Evolutionary conservation across 2,888 invertebrate species (phyloP), one percentile per base, ranked within the genome.

Genomic region (Strigamia crassipes): DNA sequence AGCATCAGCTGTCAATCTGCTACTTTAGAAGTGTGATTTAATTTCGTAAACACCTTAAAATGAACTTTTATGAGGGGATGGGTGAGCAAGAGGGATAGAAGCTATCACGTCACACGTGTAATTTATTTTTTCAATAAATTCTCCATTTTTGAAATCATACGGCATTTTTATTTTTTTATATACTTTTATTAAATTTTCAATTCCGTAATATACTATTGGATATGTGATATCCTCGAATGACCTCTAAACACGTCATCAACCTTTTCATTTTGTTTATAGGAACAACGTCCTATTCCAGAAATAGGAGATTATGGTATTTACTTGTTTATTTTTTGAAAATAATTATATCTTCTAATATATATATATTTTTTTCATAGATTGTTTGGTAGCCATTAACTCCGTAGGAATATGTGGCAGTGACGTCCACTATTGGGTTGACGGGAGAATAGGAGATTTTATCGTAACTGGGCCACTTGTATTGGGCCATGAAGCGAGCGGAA

Each of bases 391-490:
- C 84, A 96, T 97, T 94, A 93, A 93, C 86, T 93, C 93, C 84
- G 96, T 98, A 78, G 98, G 98, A n/a, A 98, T 99, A 86, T 99
- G 98, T 87, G 98, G 98, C 0, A 90, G 90, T 23, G 98, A 99
- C 88, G 95, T 99, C 6, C 97, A 97, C 88, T 98, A 97, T 89
- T 91, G 95, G 89, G 92, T 92, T 46, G 89, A 92, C 84, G 98
- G 97, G 12, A 88, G 91, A 21, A 97, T 97, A 86, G 97, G 96
- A 0, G 92, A 94, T 87, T 97, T 97, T 87, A 89, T 96, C 41
- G 91, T 98, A 0, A 91, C 91, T 83, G 91, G 92, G 79, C 98
- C 98, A 10, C 96, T 98, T 96, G 91, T 97, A 41, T 93, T 98
- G 87, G 98, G 98, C 0, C 98, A 99, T 87, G 99, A 99, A 89